Conservation (phyloP, 2,113 vertebrate species). For the Orientallactaga bullata region DNA sequence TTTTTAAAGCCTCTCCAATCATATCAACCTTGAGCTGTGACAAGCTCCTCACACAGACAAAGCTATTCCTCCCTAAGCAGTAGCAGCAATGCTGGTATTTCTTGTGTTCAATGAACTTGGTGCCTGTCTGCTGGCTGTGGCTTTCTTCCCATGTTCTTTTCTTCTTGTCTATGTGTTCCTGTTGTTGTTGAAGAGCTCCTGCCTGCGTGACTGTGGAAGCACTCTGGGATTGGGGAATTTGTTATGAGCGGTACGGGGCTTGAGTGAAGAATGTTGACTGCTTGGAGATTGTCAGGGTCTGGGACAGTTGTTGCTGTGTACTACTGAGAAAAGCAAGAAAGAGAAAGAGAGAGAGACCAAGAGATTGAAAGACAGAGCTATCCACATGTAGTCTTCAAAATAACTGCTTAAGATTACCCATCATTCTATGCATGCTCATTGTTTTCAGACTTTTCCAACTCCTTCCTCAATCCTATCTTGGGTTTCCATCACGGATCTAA, state of each 20-base stretch:
- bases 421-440: too few species aligned
- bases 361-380: neutral
- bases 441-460: neutral
- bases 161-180: neutral
- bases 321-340: neutral
- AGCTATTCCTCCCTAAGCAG: neutral
- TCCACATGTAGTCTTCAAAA: neutral
- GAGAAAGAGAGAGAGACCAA: neutral
- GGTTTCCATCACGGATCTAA: neutral
- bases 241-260: conserved; percentile 6
- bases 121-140: neutral
- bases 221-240: neutral
- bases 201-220: neutral
- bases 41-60: neutral
- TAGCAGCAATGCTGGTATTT: conserved; percentile 3
- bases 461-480: neutral
- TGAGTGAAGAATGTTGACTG: neutral
- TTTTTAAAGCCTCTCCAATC: neutral
- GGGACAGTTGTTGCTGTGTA: neutral
- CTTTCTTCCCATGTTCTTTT: conserved; percentile 15
- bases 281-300: neutral
- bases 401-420: neutral
- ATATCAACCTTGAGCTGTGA: conserved; percentile 16
- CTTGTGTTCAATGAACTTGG: neutral
- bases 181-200: neutral